Conservation (phyloP, 2,888 invertebrate species). For the Pristionchus entomophagus region DNA sequence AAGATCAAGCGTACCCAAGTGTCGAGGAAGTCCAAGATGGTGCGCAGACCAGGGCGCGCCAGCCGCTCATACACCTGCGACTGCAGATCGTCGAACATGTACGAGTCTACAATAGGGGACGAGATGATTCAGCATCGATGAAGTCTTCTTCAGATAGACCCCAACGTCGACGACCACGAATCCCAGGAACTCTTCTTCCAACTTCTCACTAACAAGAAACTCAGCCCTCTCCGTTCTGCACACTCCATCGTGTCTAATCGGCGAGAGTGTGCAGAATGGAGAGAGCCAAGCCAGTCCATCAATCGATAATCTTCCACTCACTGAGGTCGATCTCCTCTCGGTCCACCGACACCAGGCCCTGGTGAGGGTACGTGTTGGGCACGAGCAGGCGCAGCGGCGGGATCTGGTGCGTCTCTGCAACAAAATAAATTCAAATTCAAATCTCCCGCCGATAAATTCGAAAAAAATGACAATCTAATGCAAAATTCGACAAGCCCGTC, state of each 20-base stretch:
- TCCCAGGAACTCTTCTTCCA: background rate
- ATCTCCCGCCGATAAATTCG: background rate
- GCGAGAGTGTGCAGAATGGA: too few relatives aligned
- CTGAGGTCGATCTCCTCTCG: conserved; percentile 69
- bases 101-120: conserved; percentile 60
- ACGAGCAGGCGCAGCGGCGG: conserved; percentile 69
- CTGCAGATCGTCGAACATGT: conserved; percentile 73
- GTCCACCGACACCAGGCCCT: conserved; percentile 63
- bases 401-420: conserved; percentile 64
- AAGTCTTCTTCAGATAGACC: background rate
- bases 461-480: background rate
- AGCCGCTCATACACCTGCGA: conserved; percentile 72
- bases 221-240: background rate
- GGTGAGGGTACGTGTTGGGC: conserved; percentile 69
- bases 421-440: background rate
- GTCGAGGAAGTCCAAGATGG: conserved; percentile 70
- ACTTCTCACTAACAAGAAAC: background rate
- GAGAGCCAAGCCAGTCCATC: background rate
- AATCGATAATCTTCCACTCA: conserved; percentile 48
- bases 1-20: conserved; percentile 65
- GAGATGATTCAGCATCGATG: background rate
- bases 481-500: background rate
- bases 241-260: too few relatives aligned
- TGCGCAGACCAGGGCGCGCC: conserved; percentile 57
- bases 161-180: background rate